Evolutionary conservation across 2,113 vertebrate species (phyloP).

Genomic region (Riparia riparia): DNA sequence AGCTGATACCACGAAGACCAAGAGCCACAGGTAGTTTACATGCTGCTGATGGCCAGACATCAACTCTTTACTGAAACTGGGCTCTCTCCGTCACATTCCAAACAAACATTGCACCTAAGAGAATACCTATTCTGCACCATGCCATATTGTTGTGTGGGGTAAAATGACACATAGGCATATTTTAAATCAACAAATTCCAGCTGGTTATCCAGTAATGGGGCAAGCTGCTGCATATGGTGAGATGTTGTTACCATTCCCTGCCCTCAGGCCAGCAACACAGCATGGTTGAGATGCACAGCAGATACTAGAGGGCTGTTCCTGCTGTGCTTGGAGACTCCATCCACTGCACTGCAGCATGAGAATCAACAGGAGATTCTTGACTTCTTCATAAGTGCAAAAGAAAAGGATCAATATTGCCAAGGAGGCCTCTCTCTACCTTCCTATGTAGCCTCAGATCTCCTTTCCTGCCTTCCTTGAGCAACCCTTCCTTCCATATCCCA

Average conservation of each 20-base stretch:
- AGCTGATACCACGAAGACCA: neutral
- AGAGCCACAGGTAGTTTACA: neutral
- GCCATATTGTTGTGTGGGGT: neutral
- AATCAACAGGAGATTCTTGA: neutral
- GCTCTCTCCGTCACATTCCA: neutral
- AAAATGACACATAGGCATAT: rapidly evolving
- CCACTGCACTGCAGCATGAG: neutral
- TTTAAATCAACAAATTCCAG: neutral
- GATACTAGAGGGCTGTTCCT: rapidly evolving
- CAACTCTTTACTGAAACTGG: neutral
- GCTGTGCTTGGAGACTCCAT: neutral
- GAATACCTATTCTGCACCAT: neutral
- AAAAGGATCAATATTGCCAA: neutral
- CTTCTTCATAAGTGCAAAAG: neutral
- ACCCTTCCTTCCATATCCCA: neutral
- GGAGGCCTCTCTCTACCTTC: neutral
- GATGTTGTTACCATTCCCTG: neutral
- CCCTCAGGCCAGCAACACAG: neutral
- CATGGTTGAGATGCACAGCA: neutral
- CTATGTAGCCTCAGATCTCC: neutral
- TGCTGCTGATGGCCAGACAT: neutral
- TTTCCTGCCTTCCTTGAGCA: neutral
- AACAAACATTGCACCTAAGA: neutral
- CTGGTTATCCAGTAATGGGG: neutral
- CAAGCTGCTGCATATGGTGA: neutral